These are phyloP conservation scores for Euura lappo DNA, from an alignment of 1,140 invertebrate genomes.

Conservation along the genomic window DNA sequence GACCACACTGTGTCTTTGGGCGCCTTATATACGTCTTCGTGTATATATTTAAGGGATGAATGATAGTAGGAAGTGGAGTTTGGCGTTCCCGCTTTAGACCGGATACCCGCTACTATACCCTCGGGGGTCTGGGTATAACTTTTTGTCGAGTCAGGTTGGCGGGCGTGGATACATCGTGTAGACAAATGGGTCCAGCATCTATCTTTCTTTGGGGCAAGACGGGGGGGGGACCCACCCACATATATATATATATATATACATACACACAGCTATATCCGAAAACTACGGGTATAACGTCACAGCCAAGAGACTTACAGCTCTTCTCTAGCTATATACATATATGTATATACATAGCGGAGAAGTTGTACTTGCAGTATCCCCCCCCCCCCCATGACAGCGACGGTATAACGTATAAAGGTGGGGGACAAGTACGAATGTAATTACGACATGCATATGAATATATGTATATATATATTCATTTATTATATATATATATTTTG, in stretches of 20 bases:
- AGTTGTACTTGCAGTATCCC: no score
- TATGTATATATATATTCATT: no score
- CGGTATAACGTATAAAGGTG: no score
- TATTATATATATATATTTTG: no score
- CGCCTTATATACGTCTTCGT: no score
- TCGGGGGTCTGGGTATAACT: not conserved
- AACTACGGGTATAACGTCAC: not conserved
- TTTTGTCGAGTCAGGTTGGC: constrained; percentile 17
- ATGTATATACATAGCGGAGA: no score
- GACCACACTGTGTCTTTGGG: no score
- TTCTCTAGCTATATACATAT: not conserved
- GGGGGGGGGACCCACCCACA: no score
- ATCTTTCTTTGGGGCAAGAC: constrained; percentile 29
- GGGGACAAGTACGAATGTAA: constrained; percentile 4
- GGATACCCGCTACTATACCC: constrained; percentile 10
- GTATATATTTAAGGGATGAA: no score
- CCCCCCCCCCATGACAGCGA: no score
- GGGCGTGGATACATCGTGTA: constrained; percentile 33
- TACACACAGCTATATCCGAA: not conserved
- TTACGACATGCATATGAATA: no score
- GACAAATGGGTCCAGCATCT: constrained; percentile 32
- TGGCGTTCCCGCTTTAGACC: not conserved
- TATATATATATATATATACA: not conserved
- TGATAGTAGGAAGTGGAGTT: no score
- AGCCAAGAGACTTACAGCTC: constrained; percentile 4